Percentiles rank a stretch among this genome's conserved stretches.
Evolutionary conservation across 2,797 vertebrate genomes (phyloP).

Genomic region (Botia almorhae): DNA sequence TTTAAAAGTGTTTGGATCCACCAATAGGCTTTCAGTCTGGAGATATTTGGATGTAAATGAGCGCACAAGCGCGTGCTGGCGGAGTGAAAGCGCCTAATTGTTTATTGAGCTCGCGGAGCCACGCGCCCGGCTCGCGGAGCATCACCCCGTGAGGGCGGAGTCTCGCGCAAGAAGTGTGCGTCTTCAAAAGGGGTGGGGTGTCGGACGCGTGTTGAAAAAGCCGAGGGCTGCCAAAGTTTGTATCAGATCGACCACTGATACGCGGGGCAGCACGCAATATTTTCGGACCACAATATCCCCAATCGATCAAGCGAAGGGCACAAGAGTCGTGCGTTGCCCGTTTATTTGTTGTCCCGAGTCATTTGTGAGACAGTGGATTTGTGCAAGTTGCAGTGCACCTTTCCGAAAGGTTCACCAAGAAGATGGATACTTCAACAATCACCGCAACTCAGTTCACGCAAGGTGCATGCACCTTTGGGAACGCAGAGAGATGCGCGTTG

Average conservation of each 20-base stretch:
- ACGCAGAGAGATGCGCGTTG: conserved; percentile 58
- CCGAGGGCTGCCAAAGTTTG: conserved; percentile 83
- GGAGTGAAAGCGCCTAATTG: conserved; percentile 85
- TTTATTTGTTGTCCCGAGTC: conserved; percentile 1
- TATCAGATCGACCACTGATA: conserved; percentile 82
- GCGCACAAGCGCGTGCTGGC: conserved; percentile 80
- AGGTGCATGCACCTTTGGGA: conserved; percentile 75
- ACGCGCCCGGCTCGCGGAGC: conserved; percentile 86
- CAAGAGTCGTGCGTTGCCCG: conserved; percentile 78
- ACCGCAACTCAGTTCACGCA: conserved; percentile 61
- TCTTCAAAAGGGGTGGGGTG: conserved; percentile 77
- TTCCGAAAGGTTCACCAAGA: conserved; percentile 50
- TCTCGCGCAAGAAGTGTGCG: conserved; percentile 80
- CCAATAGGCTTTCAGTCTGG: conserved; percentile 80
- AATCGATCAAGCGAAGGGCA: conserved; percentile 73
- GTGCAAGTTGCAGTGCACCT: conserved; percentile 18
- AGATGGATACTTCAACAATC: conserved; percentile 68
- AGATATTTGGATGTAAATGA: conserved; percentile 87
- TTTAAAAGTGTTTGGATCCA: conserved; percentile 81
- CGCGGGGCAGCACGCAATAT: conserved; percentile 68
- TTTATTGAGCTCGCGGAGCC: conserved; percentile 87
- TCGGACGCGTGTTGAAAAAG: conserved; percentile 88
- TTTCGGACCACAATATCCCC: conserved; percentile 72
- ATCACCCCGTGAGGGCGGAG: conserved; percentile 82
- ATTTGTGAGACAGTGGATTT: conserved; percentile 49